These are phyloP conservation scores for Danaus chrysippus DNA, from an alignment of 2,888 invertebrate species.

Conservation along the genomic window DNA sequence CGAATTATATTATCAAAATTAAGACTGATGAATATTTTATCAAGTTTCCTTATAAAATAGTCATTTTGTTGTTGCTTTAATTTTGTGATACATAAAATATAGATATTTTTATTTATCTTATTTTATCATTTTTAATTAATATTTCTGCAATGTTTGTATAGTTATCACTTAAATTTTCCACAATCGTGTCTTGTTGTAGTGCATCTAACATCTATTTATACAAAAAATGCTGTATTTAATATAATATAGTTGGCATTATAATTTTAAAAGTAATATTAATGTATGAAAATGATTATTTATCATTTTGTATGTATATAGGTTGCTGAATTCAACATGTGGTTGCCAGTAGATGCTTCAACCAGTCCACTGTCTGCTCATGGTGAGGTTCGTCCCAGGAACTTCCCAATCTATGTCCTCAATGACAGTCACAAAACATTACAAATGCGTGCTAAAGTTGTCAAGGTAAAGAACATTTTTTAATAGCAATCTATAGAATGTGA, in stretches of 20 bases:
- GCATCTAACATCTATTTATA: too few relatives aligned
- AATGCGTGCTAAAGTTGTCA: slow-evolving; percentile 91
- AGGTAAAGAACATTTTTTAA: slow-evolving; percentile 47
- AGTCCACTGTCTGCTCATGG: slow-evolving; percentile 80
- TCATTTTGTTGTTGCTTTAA: too few relatives aligned
- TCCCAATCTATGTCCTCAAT: slow-evolving; percentile 93
- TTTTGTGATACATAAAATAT: too few relatives aligned
- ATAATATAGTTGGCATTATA: background rate
- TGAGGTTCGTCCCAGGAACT: slow-evolving; percentile 88
- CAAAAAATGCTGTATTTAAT: background rate
- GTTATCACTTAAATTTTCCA: too few relatives aligned
- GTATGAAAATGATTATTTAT: background rate
- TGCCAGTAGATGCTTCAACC: slow-evolving; percentile 84
- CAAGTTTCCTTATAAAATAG: too few relatives aligned
- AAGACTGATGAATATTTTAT: too few relatives aligned
- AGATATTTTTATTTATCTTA: too few relatives aligned
- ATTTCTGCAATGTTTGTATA: too few relatives aligned
- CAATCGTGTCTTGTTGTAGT: too few relatives aligned
- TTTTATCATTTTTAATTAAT: too few relatives aligned
- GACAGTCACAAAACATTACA: slow-evolving; percentile 95
- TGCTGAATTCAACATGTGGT: slow-evolving; percentile 98
- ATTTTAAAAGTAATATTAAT: background rate
- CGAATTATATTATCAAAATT: too few relatives aligned
- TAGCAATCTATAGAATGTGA: background rate
- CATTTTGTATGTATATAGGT: slow-evolving; percentile 60